Evolutionary conservation across 1,140 invertebrate genomes (phyloP), one percentile per base, ranked within the genome.

Genomic region (Hermatobates lingyangjiaoensis): DNA sequence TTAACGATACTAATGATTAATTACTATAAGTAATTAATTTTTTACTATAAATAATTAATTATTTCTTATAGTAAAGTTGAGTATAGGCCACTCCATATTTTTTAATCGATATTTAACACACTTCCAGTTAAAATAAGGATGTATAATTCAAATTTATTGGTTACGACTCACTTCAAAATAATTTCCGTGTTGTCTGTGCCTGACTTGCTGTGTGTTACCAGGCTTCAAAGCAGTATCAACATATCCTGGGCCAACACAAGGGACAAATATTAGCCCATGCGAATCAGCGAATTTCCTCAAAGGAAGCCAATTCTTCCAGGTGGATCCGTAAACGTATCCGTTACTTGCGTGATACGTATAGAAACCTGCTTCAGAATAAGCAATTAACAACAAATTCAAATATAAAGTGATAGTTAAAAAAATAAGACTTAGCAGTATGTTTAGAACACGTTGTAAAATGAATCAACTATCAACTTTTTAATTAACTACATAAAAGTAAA

Each of bases 271-370:
- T 51, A 77, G 63, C 44, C 68, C 66, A 55, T 73, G 73, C 45
- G 74, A 68, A 25, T 66, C 56, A 0, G 74, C 73, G 58, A 71
- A 76, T 38, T 72, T 71, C 49, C 69, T 68, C 12, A 77, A 59
- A 58, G 66, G 68, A 44, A 66, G 67, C 74, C 74, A 77, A 62
- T 77, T 76, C 60, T 77, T 77, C 74, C 74, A 77, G 7, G 74
- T 71, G 52, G 73, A 75, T 14, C 74, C 73, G 56, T 71, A 76
- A 54, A 71, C 73, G 39, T 74, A 74, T 2, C 72, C 72, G 62
- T 76, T 76, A 25, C 67, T 68, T 1, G 73, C 71, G 57, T 74
- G 68, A 47, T 75, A 75, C n/a, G 72, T 75, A 54, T 77, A 77
- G 57, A 76, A 77, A 7, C 74, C 60, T 61, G 47, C 24, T 55